Conservation (phyloP, 2,113 vertebrate species). For the Stomatorhinus ivindoensis region DNA sequence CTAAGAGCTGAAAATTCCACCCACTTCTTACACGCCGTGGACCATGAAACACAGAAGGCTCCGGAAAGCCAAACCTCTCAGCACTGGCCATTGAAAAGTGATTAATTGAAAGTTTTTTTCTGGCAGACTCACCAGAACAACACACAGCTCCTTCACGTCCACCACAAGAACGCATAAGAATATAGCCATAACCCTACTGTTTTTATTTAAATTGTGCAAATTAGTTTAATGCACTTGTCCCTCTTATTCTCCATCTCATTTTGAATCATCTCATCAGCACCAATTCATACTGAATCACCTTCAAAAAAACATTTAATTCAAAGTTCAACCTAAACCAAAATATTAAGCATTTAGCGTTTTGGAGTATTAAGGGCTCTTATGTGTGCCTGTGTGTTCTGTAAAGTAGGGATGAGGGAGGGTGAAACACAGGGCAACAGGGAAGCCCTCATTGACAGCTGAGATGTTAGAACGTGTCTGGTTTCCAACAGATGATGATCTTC, state of each 20-base stretch:
- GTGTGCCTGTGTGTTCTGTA: neutral
- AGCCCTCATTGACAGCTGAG: neutral
- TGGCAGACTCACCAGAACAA: neutral
- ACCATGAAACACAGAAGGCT: neutral
- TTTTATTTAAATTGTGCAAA: neutral
- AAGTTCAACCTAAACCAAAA: neutral
- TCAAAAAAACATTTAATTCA: neutral
- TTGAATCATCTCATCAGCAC: neutral
- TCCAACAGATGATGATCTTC: neutral
- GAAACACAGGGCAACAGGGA: neutral
- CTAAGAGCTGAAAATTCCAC: constrained; percentile 3
- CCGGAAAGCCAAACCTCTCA: neutral
- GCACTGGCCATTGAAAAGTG: neutral
- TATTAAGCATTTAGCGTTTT: neutral
- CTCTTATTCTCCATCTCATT: neutral
- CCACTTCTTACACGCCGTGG: neutral
- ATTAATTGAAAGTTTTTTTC: neutral
- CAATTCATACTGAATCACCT: neutral
- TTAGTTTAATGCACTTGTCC: neutral
- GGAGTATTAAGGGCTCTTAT: neutral
- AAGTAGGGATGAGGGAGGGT: neutral
- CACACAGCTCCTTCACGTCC: neutral
- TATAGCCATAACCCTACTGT: neutral
- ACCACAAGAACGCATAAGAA: neutral
- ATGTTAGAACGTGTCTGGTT: neutral